Percentiles rank a stretch among this genome's conserved stretches.
These are phyloP conservation scores for Rhombomys opimus DNA, from an alignment of 2,113 vertebrate genomes.

Conservation along the genomic window DNA sequence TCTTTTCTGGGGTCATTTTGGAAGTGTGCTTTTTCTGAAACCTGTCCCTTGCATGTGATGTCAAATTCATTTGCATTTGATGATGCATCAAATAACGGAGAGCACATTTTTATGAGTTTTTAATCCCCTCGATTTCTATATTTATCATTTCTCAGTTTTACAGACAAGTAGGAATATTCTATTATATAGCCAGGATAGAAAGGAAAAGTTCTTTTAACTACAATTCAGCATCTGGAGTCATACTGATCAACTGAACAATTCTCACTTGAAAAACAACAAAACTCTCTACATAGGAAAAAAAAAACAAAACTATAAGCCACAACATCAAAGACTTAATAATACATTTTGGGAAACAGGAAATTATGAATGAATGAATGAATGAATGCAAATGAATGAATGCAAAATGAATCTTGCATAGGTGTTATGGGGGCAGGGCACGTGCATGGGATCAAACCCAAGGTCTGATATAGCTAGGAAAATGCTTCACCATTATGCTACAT, in stretches of 20 bases:
- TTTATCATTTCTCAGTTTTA: conserved; percentile 13
- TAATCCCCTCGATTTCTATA: not conserved
- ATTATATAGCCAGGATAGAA: conserved; percentile 11
- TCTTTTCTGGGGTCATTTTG: conserved; percentile 22
- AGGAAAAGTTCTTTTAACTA: not conserved
- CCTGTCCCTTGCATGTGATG: not conserved
- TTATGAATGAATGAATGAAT: no score
- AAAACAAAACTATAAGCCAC: not conserved
- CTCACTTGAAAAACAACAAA: not conserved
- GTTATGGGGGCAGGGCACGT: not conserved
- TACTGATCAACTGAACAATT: conserved; percentile 6
- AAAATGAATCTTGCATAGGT: not conserved
- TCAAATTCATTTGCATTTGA: conserved; percentile 20
- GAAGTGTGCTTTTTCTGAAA: conserved; percentile 40
- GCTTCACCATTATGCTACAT: not conserved
- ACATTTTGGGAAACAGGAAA: not conserved
- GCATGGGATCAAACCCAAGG: not conserved
- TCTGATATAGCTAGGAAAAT: not conserved
- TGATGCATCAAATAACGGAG: not conserved
- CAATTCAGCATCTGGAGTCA: not conserved
- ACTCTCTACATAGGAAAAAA: not conserved
- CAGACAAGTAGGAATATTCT: not conserved
- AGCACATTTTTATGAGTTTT: not conserved
- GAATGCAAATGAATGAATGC: no score
- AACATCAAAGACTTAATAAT: conserved; percentile 21